Percentiles rank a stretch among this genome's conserved stretches.
Evolutionary conservation across 2,797 vertebrate species (phyloP).

Genomic region (Sciurus vulgaris): DNA sequence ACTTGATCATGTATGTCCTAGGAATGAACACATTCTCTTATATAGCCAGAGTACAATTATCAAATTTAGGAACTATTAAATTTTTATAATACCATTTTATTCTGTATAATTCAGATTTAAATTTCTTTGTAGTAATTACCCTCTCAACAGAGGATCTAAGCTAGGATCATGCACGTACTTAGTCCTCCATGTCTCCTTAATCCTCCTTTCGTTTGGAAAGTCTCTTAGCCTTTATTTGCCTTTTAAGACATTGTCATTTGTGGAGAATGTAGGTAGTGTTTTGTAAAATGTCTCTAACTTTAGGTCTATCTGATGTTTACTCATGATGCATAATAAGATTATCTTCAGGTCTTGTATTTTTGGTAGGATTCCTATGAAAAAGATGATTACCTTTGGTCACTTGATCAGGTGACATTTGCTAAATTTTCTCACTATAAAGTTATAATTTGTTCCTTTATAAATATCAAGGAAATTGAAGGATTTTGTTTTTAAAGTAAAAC

Average conservation of each 20-base stretch:
- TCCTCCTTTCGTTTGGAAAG: background rate
- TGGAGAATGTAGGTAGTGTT: background rate
- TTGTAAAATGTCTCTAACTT: background rate
- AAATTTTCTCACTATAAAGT: background rate
- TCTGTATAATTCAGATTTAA: background rate
- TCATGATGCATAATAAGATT: background rate
- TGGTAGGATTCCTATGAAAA: background rate
- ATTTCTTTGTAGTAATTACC: background rate
- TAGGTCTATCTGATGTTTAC: background rate
- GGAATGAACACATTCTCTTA: background rate
- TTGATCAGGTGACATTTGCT: slow-evolving; percentile 4
- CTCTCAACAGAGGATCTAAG: background rate
- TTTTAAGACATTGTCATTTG: slow-evolving; percentile 32
- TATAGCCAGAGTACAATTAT: background rate
- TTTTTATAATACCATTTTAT: slow-evolving; percentile 9
- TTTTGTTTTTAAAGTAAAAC: background rate
- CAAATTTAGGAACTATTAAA: background rate
- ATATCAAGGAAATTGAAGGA: slow-evolving; percentile 17
- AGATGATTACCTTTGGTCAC: background rate
- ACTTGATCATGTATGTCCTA: background rate
- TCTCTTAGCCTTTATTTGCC: background rate
- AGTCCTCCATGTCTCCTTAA: background rate
- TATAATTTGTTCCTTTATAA: slow-evolving; percentile 40
- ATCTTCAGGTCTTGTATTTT: background rate
- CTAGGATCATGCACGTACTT: background rate